Base-by-base conservation (phyloP, 2,797 vertebrate species). In the Notolabrus celidotus region DNA sequence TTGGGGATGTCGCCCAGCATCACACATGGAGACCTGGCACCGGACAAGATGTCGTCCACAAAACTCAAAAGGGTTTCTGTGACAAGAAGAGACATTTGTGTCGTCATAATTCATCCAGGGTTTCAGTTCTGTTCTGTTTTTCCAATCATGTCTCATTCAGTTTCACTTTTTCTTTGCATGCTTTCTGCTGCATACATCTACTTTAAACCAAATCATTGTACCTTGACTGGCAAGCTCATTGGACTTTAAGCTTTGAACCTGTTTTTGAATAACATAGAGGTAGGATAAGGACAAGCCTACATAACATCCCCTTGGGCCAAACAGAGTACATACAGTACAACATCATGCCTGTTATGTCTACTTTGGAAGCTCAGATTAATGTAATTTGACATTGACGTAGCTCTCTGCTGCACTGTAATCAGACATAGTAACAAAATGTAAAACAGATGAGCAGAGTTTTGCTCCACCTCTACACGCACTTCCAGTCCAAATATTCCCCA, bases 1-100 rank as follows among this genome's bases (percentile, higher is more conserved):
- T 97, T 95, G 1, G 96, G 97, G 67, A 99, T 95, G 89, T 98
- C 96, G 19, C 96, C 96, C 0, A 98, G 93, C 96, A 99, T 99
- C 77, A 97, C 96, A 22, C 98, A 99, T 0, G 98, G 98, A n/a
- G 98, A 96, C 92, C 98, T 97, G 54, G 97, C 96, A 3, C 98
- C 98, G 0, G 97, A 99, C 88, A 99, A 91, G 84, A 99, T 97
- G 87, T 99, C 98, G 1, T 99, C 98, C 81, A 98, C 96, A 0
- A 99, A 99, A 88, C 98, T 99, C 92, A 99, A 75, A 74, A 99
- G 93, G 0, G 95, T 97, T 92, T 99, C 98, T 99, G 89, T 11
- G 23, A 27, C 25, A 78, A 1, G 66, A 47, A 68, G 2, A 72
- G 3, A 72, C n/a, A 49, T 23, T 47, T 3, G 8, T 5, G 41